Conservation (phyloP, 2,888 invertebrate genomes). For the Imbricaverruca yamaguchii region DNA sequence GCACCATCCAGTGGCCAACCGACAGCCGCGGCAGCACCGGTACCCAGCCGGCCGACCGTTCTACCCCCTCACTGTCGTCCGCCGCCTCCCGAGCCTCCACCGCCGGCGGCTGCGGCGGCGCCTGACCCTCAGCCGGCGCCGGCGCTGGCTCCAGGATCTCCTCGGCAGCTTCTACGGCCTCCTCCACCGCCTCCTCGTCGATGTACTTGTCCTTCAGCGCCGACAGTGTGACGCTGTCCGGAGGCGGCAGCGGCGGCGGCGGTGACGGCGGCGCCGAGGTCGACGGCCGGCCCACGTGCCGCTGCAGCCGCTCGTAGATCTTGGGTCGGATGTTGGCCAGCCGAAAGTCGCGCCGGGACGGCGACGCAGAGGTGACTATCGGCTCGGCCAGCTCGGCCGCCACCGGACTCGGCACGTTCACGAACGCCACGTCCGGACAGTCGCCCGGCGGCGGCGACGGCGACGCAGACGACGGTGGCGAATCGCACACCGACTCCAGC, state of each 20-base stretch:
- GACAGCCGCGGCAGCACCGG: background rate
- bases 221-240: constrained; percentile 15
- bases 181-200: constrained; percentile 4
- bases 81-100: background rate
- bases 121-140: background rate
- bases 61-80: background rate
- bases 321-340: constrained; percentile 7
- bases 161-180: background rate
- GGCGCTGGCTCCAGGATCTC: background rate
- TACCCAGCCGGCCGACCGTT: background rate
- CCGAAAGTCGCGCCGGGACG: background rate
- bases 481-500: background rate
- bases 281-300: background rate
- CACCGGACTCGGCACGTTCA: background rate
- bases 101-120: background rate
- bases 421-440: background rate
- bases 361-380: background rate
- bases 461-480: background rate
- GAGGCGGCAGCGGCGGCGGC: background rate
- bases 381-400: background rate
- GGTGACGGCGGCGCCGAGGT: background rate
- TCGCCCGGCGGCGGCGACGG: background rate
- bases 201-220: constrained; percentile 13
- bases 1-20: background rate
- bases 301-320: constrained; percentile 15